Evolutionary conservation across 2,113 vertebrate genomes (phyloP), one percentile per base, ranked within the genome.

Genomic region (Brevimyrus niger): DNA sequence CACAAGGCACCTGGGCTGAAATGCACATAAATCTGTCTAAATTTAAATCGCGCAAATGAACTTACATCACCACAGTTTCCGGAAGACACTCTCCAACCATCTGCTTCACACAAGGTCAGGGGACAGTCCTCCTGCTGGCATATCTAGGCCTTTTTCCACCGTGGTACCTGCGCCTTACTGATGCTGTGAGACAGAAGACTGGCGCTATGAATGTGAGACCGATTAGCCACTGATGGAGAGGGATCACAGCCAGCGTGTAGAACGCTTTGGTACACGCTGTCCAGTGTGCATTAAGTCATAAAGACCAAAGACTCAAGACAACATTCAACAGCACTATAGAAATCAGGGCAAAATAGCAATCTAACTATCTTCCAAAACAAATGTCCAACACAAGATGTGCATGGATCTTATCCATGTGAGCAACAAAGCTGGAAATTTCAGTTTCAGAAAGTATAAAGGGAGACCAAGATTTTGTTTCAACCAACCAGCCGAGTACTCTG

Each of bases 1-100:
- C 82, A 84, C 82, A 84, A 84, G 42, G 44, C 82, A 84, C 44
- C 82, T 84, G 82, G 82, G 44, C 42, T 84, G 82, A n/a, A 21
- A n/a, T 47, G 38, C 13, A 42, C 47, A 47, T 27, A 84, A 84
- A 84, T 84, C 82, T 84, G 44, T 47, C 38, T n/a, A 10, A 47
- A 84, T 47, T 84, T n/a, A 84, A 84, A 46, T n/a, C 42, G 8
- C 7, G 10, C 82, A 84, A 47, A 44, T 46, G 44, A 46, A 84
- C 19, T 10, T n/a, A 46, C 9, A 47, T 84, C 21, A 46, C 19
- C 35, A 23, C 21, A 84, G 21, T 84, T 47, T 47, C 19, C 7
- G 38, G 19, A 8, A 82, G 80, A 47, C 17, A 23, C 44, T 0
- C 38, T 84, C 21, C 19, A 15, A 47, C 38, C 82, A 46, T 23